phyloP scores from a whole-genome alignment of 2,113 vertebrate genomes.

The Cynocephalus volans region DNA sequence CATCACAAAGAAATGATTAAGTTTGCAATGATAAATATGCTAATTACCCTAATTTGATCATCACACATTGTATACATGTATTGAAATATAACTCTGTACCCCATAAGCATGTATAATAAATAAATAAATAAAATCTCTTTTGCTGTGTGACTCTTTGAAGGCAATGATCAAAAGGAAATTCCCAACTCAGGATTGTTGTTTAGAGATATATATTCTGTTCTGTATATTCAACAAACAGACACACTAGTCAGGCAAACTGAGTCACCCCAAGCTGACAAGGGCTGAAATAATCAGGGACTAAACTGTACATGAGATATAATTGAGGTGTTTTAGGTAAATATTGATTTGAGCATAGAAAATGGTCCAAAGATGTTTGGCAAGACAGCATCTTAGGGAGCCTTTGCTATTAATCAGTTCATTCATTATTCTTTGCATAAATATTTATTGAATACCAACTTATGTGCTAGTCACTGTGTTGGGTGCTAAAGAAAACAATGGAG shows the following conservation, averaged over 20 bases:
- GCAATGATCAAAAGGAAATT: conserved; percentile 8
- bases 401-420: conserved; percentile 42
- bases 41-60: too few species aligned
- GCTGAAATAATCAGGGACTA: background rate
- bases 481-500: background rate
- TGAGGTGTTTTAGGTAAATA: conserved; percentile 35
- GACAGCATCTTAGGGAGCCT: background rate
- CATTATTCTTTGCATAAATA: background rate
- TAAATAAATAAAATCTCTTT: background rate
- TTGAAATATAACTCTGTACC: too few species aligned
- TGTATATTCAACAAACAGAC: background rate
- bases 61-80: too few species aligned
- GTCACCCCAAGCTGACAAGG: background rate
- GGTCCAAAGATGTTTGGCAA: background rate
- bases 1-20: too few species aligned
- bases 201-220: background rate
- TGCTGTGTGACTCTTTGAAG: conserved; percentile 32
- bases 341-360: conserved; percentile 18
- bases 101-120: too few species aligned
- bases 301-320: background rate
- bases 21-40: too few species aligned
- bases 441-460: conserved; percentile 37
- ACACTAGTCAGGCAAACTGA: background rate
- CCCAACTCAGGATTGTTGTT: background rate
- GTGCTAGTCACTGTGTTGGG: background rate